A percentile compares a stretch with the other conserved stretches of the same genome.
Conservation (phyloP, 2,888 invertebrate species). For the Thyatira batis region DNA sequence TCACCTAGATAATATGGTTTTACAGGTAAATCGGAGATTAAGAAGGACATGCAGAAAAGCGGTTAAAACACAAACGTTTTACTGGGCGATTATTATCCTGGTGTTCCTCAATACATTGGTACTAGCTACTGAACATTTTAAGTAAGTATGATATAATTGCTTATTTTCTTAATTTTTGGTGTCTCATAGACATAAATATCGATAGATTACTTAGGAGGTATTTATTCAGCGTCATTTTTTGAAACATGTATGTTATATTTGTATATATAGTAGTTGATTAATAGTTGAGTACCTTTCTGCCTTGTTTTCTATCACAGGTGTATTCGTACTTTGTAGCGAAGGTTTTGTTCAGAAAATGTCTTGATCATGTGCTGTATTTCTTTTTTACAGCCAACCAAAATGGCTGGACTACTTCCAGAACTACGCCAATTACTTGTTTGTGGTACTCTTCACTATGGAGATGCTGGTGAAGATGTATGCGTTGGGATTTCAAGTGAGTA, state of each 20-base stretch:
- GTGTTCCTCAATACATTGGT: conserved; percentile 99
- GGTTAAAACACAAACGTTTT: conserved; percentile 98
- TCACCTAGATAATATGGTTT: background rate
- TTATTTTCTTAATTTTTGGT: background rate
- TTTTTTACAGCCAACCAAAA: conserved; percentile 84
- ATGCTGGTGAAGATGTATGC: conserved; percentile 99
- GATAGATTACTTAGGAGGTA: too few relatives aligned
- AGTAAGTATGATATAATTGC: conserved; percentile 56
- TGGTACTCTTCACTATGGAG: conserved; percentile 98
- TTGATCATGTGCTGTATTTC: background rate
- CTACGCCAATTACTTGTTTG: conserved; percentile 97
- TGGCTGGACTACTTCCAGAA: conserved; percentile 98
- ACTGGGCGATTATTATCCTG: conserved; percentile 98
- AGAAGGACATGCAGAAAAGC: conserved; percentile 95
- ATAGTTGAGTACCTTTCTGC: too few relatives aligned
- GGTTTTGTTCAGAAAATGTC: too few relatives aligned
- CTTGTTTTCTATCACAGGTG: too few relatives aligned
- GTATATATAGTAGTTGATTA: too few relatives aligned
- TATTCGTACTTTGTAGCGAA: too few relatives aligned
- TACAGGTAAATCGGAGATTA: conserved; percentile 90
- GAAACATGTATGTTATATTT: too few relatives aligned
- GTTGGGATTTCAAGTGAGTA: conserved; percentile 94
- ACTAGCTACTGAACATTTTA: conserved; percentile 97
- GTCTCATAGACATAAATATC: too few relatives aligned
- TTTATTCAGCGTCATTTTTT: too few relatives aligned